phyloP scores from a whole-genome alignment of 2,888 invertebrate species.

The Cantharis flavilabris region DNA sequence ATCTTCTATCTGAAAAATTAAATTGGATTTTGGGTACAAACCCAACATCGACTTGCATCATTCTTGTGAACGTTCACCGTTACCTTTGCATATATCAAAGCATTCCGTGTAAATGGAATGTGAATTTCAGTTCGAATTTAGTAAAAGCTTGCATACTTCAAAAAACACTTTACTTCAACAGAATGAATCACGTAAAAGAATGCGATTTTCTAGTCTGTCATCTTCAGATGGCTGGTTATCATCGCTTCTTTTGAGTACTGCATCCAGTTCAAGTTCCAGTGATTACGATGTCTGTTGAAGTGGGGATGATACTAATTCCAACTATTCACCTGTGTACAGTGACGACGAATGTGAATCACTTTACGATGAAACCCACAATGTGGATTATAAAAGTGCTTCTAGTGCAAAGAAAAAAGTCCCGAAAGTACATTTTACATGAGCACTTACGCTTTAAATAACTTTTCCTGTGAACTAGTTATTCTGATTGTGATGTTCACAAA shows the following conservation, averaged over 20 bases:
- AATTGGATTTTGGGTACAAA: slow-evolving; percentile 41
- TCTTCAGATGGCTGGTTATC: neutral
- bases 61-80: neutral
- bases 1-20: slow-evolving; percentile 46
- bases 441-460: slow-evolving; percentile 30
- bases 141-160: neutral
- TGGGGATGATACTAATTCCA: slow-evolving; percentile 58
- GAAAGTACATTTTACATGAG: neutral
- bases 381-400: neutral
- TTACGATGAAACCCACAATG: neutral
- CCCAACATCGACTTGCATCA: slow-evolving; percentile 26
- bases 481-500: slow-evolving; percentile 39
- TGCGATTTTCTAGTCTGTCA: neutral
- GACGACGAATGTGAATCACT: slow-evolving; percentile 42
- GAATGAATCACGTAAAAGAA: neutral
- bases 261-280: slow-evolving; percentile 1
- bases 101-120: neutral
- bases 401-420: neutral
- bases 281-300: neutral
- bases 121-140: neutral
- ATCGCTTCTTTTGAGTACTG: neutral
- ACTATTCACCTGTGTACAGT: slow-evolving; percentile 71
- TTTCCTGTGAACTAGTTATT: slow-evolving; percentile 40
- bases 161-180: neutral
- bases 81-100: neutral